Conservation (phyloP, 1,140 invertebrate genomes). For the Diachasmimorpha longicaudata region DNA sequence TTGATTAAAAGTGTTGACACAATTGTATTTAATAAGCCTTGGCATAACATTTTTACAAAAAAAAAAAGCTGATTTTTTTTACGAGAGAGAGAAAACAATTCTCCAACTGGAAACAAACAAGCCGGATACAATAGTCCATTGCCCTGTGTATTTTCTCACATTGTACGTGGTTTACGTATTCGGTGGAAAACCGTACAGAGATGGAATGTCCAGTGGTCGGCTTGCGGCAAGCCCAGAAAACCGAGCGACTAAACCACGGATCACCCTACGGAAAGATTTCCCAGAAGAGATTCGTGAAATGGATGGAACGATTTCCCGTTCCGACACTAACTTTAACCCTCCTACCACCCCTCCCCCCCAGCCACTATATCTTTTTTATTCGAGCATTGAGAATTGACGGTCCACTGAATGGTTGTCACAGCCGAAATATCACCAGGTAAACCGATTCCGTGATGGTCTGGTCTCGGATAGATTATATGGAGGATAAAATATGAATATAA, state of each 20-base stretch:
- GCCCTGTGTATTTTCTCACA: neutral
- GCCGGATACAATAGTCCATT: neutral
- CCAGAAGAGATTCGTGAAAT: slow-evolving; percentile 37
- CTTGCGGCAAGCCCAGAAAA: neutral
- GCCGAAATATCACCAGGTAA: neutral
- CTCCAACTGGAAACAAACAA: neutral
- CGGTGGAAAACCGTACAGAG: neutral
- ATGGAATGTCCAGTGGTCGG: slow-evolving; percentile 1
- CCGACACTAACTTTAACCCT: neutral
- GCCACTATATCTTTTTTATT: neutral
- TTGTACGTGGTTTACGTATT: neutral
- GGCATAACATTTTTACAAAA: neutral
- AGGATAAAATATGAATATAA: too few relatives aligned
- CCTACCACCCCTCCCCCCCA: neutral
- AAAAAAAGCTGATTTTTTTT: neutral
- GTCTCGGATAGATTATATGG: too few relatives aligned
- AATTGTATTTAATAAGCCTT: neutral
- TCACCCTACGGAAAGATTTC: slow-evolving; percentile 32
- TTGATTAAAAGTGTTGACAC: neutral
- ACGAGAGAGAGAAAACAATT: neutral
- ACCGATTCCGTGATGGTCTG: neutral
- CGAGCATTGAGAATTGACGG: neutral
- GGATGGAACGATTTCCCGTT: slow-evolving; percentile 30
- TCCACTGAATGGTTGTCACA: neutral
- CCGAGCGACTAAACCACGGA: slow-evolving; percentile 13